These are phyloP conservation scores for Phenganax subtilis DNA, from an alignment of 92 coral and sea anemone genomes.

Conservation along the genomic window DNA sequence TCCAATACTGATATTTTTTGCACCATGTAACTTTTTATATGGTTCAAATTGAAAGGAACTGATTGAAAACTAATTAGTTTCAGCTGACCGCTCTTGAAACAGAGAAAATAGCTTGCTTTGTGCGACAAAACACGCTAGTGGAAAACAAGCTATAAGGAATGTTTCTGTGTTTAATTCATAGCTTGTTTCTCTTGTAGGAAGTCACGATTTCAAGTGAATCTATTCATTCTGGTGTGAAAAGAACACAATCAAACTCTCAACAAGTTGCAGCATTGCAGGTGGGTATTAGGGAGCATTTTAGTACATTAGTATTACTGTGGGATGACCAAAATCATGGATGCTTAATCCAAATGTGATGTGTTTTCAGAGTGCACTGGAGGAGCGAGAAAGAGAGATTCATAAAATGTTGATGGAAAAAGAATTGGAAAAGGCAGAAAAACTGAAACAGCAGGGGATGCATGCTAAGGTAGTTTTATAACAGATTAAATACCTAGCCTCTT, in stretches of 20 bases:
- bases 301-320: too few species aligned
- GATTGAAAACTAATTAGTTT: too few species aligned
- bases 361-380: conserved; percentile 84
- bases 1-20: too few species aligned
- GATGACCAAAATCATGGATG: background rate
- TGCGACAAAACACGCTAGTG: background rate
- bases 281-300: background rate
- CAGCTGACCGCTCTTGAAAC: too few species aligned
- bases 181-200: background rate
- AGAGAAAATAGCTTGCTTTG: too few species aligned
- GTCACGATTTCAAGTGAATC: conserved; percentile 23
- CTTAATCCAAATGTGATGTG: background rate
- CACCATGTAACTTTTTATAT: too few species aligned
- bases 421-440: conserved; percentile 81
- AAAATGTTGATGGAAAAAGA: conserved; percentile 87
- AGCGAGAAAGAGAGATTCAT: conserved; percentile 86
- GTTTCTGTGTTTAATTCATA: too few species aligned
- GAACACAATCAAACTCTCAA: conserved; percentile 26
- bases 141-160: background rate
- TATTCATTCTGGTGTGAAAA: conserved; percentile 25
- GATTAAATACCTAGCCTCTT: background rate
- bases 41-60: too few species aligned
- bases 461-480: background rate
- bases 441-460: background rate
- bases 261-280: conserved; percentile 41